These are phyloP conservation scores for Spheniscus humboldti DNA, from an alignment of 2,797 vertebrate genomes.

Conservation along the genomic window DNA sequence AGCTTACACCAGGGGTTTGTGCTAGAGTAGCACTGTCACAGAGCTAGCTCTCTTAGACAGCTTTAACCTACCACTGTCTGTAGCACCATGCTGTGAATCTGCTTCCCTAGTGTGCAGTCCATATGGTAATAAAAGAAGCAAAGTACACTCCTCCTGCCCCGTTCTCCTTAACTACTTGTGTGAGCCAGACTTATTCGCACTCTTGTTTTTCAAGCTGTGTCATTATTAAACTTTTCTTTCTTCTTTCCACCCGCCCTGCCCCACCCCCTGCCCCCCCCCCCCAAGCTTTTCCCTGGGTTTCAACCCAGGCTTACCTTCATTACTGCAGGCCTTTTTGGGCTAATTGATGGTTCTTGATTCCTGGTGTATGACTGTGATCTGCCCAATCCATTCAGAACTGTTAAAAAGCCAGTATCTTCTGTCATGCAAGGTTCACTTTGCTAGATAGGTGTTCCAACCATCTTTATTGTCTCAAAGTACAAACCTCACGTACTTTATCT, in stretches of 20 bases:
- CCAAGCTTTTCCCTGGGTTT: neutral
- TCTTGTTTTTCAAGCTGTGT: neutral
- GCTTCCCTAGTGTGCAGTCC: neutral
- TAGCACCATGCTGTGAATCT: neutral
- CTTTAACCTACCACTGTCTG: neutral
- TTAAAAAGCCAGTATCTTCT: neutral
- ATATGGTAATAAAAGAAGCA: neutral
- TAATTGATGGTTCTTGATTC: neutral
- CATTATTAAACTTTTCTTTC: neutral
- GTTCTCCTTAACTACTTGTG: neutral
- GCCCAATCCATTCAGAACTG: neutral
- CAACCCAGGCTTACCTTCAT: neutral
- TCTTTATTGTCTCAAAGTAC: neutral
- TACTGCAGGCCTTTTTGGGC: neutral
- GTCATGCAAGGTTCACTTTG: neutral
- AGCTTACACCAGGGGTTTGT: neutral
- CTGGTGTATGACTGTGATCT: neutral
- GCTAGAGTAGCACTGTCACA: neutral
- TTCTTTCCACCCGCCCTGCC: neutral
- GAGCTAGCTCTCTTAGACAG: neutral
- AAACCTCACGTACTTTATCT: neutral
- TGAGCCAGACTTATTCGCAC: neutral
- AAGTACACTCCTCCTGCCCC: neutral
- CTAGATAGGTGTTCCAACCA: neutral
- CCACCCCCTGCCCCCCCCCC: no score